Evolutionary conservation across 2,888 invertebrate species (phyloP).

Genomic region (Pristionchus entomophagus): DNA sequence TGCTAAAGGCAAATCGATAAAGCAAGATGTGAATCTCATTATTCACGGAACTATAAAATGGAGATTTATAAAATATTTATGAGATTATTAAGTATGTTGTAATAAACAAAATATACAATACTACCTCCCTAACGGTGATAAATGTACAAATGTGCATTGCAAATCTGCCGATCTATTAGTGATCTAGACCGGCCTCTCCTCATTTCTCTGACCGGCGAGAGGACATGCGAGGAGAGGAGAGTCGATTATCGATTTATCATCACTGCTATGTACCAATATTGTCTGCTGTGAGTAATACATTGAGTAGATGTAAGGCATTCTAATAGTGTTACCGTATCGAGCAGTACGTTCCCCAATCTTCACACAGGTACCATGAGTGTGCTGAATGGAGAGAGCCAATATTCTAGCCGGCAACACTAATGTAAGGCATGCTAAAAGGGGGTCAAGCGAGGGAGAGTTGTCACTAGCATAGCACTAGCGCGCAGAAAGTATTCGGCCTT

Average conservation of each 20-base stretch:
- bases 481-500: not conserved
- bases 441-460: not conserved
- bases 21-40: not conserved
- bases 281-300: too few species aligned
- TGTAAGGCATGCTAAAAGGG: not conserved
- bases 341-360: too few species aligned
- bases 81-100: not conserved
- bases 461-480: not conserved
- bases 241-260: too few species aligned
- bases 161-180: not conserved
- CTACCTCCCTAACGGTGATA: not conserved
- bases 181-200: too few species aligned
- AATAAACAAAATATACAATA: not conserved
- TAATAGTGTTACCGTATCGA: too few species aligned
- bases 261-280: too few species aligned
- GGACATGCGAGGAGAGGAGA: too few species aligned
- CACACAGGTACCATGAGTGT: too few species aligned
- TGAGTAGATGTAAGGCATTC: too few species aligned
- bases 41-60: not conserved
- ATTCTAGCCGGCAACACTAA: too few species aligned
- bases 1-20: conserved; percentile 14
- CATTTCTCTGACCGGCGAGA: too few species aligned
- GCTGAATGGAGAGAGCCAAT: not conserved
- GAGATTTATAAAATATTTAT: not conserved
- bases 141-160: conserved; percentile 17